phyloP scores from a whole-genome alignment of 2,113 vertebrate species.

The Istiophorus platypterus region DNA sequence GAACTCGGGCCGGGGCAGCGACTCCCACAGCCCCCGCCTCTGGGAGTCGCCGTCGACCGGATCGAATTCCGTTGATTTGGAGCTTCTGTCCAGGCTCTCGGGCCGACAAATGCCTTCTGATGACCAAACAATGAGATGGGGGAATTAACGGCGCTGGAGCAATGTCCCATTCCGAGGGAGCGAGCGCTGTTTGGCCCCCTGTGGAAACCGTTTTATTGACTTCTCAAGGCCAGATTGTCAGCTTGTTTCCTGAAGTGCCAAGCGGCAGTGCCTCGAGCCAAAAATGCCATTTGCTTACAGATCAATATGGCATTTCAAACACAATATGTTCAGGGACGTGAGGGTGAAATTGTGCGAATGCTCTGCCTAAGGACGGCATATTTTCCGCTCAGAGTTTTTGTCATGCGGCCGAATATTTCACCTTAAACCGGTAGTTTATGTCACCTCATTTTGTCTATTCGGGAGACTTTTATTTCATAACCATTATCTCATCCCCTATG shows the following conservation, averaged over 20 bases:
- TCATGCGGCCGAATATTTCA: slow-evolving; percentile 46
- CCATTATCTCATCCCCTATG: slow-evolving; percentile 56
- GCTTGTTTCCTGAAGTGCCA: slow-evolving; percentile 22
- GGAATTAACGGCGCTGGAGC: slow-evolving; percentile 29
- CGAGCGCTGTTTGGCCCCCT: not conserved
- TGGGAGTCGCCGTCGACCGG: no score
- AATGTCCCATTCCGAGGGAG: slow-evolving; percentile 7
- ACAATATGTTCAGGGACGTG: not conserved
- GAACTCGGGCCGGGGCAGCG: no score
- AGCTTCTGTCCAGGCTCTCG: not conserved
- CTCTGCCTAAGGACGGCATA: not conserved
- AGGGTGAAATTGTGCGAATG: not conserved
- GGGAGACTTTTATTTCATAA: slow-evolving; percentile 58
- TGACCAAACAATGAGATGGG: slow-evolving; percentile 24
- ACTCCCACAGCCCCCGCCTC: no score
- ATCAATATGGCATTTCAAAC: slow-evolving; percentile 43
- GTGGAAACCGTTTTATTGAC: slow-evolving; percentile 45
- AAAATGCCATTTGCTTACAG: slow-evolving; percentile 21
- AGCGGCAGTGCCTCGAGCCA: slow-evolving; percentile 21
- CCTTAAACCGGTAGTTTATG: slow-evolving; percentile 45
- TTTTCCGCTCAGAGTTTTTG: not conserved
- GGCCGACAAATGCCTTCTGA: slow-evolving; percentile 10
- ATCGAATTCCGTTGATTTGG: slow-evolving; percentile 13
- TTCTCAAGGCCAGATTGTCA: slow-evolving; percentile 17
- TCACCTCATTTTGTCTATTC: slow-evolving; percentile 29